Conservation (phyloP, 2,888 invertebrate genomes). For the Leucozona laternaria region DNA sequence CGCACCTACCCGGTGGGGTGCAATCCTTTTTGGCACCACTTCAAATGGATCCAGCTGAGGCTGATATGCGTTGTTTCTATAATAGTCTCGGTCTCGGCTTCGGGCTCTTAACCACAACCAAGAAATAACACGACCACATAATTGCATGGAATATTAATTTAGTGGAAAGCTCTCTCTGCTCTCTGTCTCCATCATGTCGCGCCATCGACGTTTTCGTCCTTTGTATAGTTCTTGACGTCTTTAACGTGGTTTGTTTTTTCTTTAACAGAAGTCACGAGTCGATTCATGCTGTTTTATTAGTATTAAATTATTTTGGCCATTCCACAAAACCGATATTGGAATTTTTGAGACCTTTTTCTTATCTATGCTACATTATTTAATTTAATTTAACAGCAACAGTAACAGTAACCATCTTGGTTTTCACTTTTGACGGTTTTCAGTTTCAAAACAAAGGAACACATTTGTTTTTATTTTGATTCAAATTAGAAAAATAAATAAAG, state of each 20-base stretch:
- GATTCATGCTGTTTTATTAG: neutral
- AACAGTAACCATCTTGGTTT: no score
- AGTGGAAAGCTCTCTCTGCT: neutral
- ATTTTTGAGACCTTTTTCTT: neutral
- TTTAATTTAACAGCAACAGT: no score
- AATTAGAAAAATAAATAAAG: no score
- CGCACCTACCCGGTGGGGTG: slow-evolving; percentile 13
- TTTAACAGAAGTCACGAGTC: no score
- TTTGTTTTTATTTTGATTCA: no score
- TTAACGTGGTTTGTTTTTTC: neutral
- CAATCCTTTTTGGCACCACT: slow-evolving; percentile 36
- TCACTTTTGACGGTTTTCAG: no score
- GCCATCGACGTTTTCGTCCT: neutral
- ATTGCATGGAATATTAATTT: slow-evolving; percentile 24
- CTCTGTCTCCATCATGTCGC: neutral
- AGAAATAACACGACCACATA: slow-evolving; percentile 31
- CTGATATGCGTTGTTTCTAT: slow-evolving; percentile 10
- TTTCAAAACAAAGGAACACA: no score
- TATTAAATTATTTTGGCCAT: neutral
- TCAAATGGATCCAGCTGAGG: slow-evolving; percentile 28
- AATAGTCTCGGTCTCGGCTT: neutral
- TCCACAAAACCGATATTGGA: neutral
- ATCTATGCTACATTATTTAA: neutral
- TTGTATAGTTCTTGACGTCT: neutral
- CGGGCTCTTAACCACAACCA: slow-evolving; percentile 25